Percentiles rank a stretch among this genome's conserved stretches.
These are phyloP conservation scores for Malthinus flaveolus DNA, from an alignment of 2,888 invertebrate genomes.

Conservation along the genomic window DNA sequence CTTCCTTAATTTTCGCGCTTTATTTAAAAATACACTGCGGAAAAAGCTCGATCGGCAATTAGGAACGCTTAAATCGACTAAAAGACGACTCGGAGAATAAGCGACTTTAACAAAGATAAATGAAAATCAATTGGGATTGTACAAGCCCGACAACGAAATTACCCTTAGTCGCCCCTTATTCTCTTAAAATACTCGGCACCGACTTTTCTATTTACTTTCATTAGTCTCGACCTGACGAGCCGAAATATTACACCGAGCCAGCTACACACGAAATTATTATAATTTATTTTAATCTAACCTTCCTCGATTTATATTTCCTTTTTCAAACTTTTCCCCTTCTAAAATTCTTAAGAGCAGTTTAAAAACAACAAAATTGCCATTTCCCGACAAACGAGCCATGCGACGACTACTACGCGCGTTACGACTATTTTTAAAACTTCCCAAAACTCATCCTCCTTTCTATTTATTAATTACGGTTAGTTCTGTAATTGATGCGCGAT, in stretches of 20 bases:
- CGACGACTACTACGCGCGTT: too few species aligned
- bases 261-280: background rate
- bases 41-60: conserved; percentile 33
- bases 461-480: too few species aligned
- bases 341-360: too few species aligned
- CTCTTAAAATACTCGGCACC: conserved; percentile 20
- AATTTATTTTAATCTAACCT: too few species aligned
- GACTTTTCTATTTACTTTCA: conserved; percentile 24
- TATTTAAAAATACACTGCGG: background rate
- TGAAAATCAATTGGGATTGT: conserved; percentile 37
- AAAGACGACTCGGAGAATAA: conserved; percentile 31
- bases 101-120: conserved; percentile 37
- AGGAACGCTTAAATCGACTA: conserved; percentile 27
- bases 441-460: too few species aligned
- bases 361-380: too few species aligned
- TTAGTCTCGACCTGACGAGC: conserved; percentile 25
- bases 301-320: too few species aligned
- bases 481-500: too few species aligned
- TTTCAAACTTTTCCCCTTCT: background rate
- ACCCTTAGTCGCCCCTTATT: conserved; percentile 21
- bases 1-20: too few species aligned
- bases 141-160: conserved; percentile 21
- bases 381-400: too few species aligned
- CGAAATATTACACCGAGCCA: conserved; percentile 35
- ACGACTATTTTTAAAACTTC: too few species aligned